These are phyloP conservation scores for Anoura caudifer DNA, from an alignment of 2,113 vertebrate genomes.

Conservation along the genomic window DNA sequence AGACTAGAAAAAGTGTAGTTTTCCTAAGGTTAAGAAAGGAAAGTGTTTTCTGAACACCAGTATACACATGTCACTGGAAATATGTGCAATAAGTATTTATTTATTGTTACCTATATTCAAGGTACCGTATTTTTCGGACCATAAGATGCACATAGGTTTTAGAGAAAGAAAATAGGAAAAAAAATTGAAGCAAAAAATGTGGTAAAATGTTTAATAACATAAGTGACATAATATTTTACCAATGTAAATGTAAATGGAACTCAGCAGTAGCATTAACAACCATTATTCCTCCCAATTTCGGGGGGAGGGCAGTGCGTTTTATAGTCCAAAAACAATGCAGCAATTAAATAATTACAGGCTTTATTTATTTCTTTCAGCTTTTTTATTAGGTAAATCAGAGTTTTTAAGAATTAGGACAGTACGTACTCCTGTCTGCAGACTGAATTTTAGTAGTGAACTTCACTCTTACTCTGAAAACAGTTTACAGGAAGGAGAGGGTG, in stretches of 20 bases:
- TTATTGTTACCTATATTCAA: neutral
- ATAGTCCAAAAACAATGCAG: no score
- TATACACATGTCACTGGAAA: neutral
- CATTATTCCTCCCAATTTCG: no score
- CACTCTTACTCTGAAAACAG: neutral
- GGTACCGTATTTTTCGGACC: no score
- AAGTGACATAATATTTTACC: no score
- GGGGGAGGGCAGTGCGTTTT: no score
- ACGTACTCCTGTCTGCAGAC: neutral
- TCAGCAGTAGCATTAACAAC: no score
- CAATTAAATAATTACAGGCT: neutral
- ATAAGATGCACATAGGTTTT: no score
- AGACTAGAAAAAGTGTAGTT: neutral
- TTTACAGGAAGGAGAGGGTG: neutral
- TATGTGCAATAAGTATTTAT: neutral
- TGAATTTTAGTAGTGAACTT: neutral
- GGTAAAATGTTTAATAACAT: no score
- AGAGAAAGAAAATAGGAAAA: no score
- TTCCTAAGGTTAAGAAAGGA: neutral
- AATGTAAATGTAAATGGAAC: no score
- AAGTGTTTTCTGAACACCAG: neutral
- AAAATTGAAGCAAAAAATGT: no score
- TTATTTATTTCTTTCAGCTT: neutral
- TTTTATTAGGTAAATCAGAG: neutral
- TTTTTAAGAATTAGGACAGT: conserved; percentile 1